Conservation (phyloP, 2,797 vertebrate genomes). For the Crax fasciolata region DNA sequence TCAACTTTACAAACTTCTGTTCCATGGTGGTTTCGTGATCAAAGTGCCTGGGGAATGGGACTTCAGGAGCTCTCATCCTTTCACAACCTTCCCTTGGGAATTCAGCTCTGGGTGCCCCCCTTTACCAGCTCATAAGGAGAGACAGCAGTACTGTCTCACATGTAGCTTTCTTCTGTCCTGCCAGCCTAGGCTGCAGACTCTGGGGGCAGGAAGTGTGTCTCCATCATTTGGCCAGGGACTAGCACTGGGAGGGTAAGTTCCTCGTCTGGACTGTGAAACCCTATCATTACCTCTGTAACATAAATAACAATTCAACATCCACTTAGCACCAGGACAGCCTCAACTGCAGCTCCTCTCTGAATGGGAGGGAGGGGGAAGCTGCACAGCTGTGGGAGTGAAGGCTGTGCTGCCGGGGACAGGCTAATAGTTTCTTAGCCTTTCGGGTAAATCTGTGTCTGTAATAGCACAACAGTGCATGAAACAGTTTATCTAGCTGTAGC, state of each 20-base stretch:
- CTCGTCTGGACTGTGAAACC: not conserved
- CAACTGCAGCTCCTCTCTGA: not conserved
- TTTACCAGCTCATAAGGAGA: not conserved
- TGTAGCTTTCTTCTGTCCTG: not conserved
- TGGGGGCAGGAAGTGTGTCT: not conserved
- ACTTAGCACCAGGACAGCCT: not conserved
- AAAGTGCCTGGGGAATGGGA: not conserved
- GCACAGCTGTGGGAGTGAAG: not conserved
- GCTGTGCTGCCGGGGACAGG: not conserved
- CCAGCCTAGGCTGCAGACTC: not conserved
- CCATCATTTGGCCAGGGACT: not conserved
- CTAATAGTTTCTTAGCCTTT: not conserved
- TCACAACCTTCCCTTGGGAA: not conserved
- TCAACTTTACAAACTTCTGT: not conserved
- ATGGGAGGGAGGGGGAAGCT: not conserved
- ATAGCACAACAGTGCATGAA: not conserved
- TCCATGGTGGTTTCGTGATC: not conserved
- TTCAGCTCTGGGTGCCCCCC: not conserved
- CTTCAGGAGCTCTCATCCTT: rapidly evolving
- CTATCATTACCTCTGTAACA: not conserved
- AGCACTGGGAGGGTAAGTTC: not conserved
- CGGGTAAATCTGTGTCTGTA: not conserved
- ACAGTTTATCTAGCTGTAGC: not conserved
- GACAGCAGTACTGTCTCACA: not conserved
- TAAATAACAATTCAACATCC: constrained; percentile 41